Conservation (phyloP, 2,113 vertebrate genomes). For the Neolamprologus longior region DNA sequence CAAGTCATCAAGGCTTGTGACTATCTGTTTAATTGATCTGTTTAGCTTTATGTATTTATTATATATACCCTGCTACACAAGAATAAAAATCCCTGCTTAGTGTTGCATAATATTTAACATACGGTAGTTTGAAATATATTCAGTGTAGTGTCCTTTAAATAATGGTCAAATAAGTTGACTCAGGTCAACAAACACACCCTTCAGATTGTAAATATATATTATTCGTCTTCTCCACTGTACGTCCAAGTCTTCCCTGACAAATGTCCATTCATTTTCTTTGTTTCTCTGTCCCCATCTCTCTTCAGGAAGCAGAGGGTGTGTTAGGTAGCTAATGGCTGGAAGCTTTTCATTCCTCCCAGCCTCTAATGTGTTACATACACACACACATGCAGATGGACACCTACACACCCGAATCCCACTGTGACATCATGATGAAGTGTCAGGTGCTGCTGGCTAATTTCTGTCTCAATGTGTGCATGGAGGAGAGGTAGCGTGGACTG, state of each 20-base stretch:
- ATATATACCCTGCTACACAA: neutral
- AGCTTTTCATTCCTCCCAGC: slow-evolving; percentile 55
- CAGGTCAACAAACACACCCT: neutral
- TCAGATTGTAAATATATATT: neutral
- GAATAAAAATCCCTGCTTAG: neutral
- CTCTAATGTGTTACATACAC: slow-evolving; percentile 71
- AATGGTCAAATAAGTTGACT: neutral
- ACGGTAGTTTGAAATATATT: neutral
- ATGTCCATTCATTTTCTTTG: neutral
- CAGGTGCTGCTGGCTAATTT: slow-evolving; percentile 73
- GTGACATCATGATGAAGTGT: slow-evolving; percentile 78
- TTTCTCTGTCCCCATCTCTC: slow-evolving; percentile 13
- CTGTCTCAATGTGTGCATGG: slow-evolving; percentile 38
- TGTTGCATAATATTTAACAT: neutral
- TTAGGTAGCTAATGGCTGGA: slow-evolving; percentile 70
- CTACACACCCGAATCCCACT: slow-evolving; percentile 32
- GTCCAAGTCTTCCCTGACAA: neutral
- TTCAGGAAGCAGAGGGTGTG: slow-evolving; percentile 48
- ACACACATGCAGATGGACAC: slow-evolving; percentile 25
- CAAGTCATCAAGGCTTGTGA: neutral
- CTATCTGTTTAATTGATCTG: neutral
- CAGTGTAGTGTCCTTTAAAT: neutral
- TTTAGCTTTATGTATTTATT: neutral
- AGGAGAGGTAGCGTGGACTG: slow-evolving; percentile 54
- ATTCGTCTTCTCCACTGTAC: neutral